phyloP scores from a whole-genome alignment of 2,113 vertebrate species.

The Dasypus novemcinctus region DNA sequence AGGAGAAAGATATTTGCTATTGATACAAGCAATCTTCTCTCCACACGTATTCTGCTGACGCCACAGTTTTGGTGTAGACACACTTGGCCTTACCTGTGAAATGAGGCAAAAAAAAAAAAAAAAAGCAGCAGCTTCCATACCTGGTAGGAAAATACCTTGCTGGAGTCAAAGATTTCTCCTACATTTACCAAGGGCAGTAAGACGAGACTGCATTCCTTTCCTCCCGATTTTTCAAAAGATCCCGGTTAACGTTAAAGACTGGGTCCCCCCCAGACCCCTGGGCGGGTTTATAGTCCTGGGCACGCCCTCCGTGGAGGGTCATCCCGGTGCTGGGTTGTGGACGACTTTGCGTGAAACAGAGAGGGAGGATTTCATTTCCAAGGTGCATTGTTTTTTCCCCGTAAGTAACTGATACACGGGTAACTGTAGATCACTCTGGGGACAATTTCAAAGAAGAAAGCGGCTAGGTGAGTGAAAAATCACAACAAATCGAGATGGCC shows the following conservation, averaged over 20 bases:
- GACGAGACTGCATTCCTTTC: not conserved
- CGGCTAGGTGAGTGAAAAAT: not conserved
- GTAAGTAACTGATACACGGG: not conserved
- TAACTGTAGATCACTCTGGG: not conserved
- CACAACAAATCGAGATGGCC: not conserved
- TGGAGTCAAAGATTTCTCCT: not conserved
- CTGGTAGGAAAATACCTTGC: not conserved
- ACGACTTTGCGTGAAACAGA: not conserved
- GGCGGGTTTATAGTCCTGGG: not conserved
- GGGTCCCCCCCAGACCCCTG: not conserved
- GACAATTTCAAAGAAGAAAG: not conserved
- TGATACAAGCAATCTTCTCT: not conserved
- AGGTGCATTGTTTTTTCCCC: not conserved
- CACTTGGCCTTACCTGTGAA: not conserved
- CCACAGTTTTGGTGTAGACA: not conserved
- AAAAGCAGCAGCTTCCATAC: not conserved
- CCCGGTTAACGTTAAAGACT: not conserved
- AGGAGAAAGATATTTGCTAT: not conserved
- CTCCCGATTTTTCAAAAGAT: not conserved
- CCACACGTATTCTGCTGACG: not conserved
- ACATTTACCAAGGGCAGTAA: not conserved
- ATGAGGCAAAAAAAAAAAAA: not conserved
- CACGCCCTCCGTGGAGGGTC: no score
- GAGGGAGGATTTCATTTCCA: not conserved
- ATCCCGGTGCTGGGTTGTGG: not conserved